A percentile compares a stretch with the other conserved stretches of the same genome.
Conservation (phyloP, 1,140 invertebrate genomes). For the Nebria ingens region DNA sequence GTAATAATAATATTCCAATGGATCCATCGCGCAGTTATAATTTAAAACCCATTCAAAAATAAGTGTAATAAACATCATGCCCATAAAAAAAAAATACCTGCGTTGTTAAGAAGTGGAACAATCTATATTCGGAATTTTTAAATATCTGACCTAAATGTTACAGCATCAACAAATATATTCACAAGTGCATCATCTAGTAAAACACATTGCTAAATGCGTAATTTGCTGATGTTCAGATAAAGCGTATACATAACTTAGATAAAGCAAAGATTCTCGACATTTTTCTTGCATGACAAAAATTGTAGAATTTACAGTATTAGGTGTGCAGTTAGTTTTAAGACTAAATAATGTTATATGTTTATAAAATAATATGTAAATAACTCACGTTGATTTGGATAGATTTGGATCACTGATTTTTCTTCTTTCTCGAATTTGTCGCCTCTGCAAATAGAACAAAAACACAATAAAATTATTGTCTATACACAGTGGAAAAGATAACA, state of each 20-base stretch:
- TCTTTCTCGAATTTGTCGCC: slow-evolving; percentile 51
- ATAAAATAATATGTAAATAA: slow-evolving; percentile 17
- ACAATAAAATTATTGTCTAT: not conserved
- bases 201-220: not conserved
- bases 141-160: not conserved
- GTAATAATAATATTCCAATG: too few relatives aligned
- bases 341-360: not conserved
- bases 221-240: not conserved
- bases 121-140: not conserved
- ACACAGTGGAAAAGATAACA: not conserved
- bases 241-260: too few relatives aligned
- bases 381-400: slow-evolving; percentile 59
- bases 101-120: too few relatives aligned
- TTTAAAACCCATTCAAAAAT: too few relatives aligned
- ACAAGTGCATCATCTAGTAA: not conserved
- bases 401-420: slow-evolving; percentile 65
- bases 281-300: too few relatives aligned
- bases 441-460: slow-evolving; percentile 35
- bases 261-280: too few relatives aligned
- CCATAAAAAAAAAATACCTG: too few relatives aligned
- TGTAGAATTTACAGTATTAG: too few relatives aligned
- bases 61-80: too few relatives aligned
- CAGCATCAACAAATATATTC: not conserved
- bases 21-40: too few relatives aligned
- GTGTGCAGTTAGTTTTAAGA: too few relatives aligned